Base-by-base conservation (phyloP, 2,888 invertebrate genomes). In the Cephonodes hylas region DNA sequence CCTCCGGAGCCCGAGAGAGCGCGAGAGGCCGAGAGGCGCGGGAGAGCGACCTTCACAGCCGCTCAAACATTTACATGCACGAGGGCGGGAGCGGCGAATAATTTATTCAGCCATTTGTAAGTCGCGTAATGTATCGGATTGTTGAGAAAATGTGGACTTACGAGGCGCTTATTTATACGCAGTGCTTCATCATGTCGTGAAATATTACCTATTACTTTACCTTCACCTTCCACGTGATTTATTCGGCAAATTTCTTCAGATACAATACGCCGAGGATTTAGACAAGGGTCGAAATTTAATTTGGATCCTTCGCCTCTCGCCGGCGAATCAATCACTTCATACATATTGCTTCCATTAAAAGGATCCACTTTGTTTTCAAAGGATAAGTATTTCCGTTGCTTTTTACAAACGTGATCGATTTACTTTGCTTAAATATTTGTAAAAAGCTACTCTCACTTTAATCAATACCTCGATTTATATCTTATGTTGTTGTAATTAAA, bases 251-350 rank as follows among this genome's bases (percentile, higher is more conserved):
- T 27, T 18, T 53, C 10, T 53, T 31, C 13, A 42, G 42, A 42
- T 42, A n/a, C 46, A 46, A 46, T 46, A 46, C n/a, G 4, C 1
- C n/a, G 15, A n/a, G 42, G 7, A n/a, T 46, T 53, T 31, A 31
- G 31, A 53, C 31, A 53, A 53, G 53, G 53, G 53, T 53, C 53
- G 53, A 53, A 46, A 53, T 53, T 53, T 53, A 53, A 53, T 53
- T 53, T 31, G 31, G 53, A 7, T 53, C n/a, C n/a, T n/a, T 8
- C 23, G 27, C 53, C 6, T 27, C 15, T 27, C 15, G 20, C 18
- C 18, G 42, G 42, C 45, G 31, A 53, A 53, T 53, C 53, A 53
- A 53, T 53, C 53, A 53, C 53, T 53, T 10, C 4, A 10, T 18
- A 31, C 53, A 53, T 31, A 53, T 53, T 31, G 31, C 18, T 18